These are phyloP conservation scores for Pogoniulus pusillus DNA, from an alignment of 2,797 vertebrate species.

Conservation along the genomic window DNA sequence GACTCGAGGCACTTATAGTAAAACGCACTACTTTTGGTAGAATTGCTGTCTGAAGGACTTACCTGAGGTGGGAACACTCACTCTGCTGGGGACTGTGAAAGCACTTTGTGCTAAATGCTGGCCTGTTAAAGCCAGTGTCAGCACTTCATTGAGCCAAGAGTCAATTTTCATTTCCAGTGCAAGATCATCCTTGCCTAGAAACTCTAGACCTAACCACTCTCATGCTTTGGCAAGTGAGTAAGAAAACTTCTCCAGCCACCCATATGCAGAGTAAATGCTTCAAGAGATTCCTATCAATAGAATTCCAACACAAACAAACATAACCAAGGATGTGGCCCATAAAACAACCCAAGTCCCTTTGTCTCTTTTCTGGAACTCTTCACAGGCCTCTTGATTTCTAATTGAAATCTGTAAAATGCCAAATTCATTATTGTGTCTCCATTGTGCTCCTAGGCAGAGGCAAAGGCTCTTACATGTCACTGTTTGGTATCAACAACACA, in stretches of 20 bases:
- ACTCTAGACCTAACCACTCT: not conserved
- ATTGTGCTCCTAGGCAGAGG: not conserved
- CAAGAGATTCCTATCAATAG: not conserved
- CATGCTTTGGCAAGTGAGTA: not conserved
- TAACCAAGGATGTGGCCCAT: not conserved
- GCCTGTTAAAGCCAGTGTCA: accelerated
- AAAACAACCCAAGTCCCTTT: not conserved
- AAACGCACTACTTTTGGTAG: not conserved
- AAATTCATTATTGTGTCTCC: not conserved
- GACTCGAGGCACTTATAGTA: not conserved
- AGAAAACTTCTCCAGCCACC: not conserved
- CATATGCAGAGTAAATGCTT: not conserved
- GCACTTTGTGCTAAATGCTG: not conserved
- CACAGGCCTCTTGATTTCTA: not conserved
- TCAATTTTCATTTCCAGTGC: not conserved
- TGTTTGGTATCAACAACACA: not conserved
- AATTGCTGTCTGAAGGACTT: not conserved
- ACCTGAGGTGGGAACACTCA: not conserved
- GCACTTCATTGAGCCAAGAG: not conserved
- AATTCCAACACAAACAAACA: not conserved
- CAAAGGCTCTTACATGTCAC: not conserved
- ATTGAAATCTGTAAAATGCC: not conserved
- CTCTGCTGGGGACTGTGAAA: not conserved
- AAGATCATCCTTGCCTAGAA: not conserved
- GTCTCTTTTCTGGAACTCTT: conserved; percentile 1